Evolutionary conservation across 1,140 invertebrate species (phyloP).

Genomic region (Periplaneta americana): DNA sequence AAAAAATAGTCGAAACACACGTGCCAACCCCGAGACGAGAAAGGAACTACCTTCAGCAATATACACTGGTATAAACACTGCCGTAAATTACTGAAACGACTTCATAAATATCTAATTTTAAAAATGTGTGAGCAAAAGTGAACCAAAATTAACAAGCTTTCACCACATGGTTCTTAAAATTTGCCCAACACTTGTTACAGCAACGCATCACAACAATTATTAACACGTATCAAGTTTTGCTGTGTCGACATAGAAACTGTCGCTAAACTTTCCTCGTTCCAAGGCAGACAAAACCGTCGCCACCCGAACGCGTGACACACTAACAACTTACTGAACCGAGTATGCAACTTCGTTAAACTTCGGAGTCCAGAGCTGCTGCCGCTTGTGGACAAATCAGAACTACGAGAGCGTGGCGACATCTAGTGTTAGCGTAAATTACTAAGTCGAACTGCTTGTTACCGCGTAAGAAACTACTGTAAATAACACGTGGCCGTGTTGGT

Average conservation of each 20-base stretch:
- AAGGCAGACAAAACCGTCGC: no score
- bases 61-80: not conserved
- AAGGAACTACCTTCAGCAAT: no score
- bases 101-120: not conserved
- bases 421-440: not conserved
- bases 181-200: no score
- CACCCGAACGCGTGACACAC: not conserved
- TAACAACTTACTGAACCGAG: not conserved
- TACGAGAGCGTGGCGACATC: not conserved
- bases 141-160: not conserved
- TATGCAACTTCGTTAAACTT: not conserved
- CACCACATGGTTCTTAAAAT: no score
- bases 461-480: no score
- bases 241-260: not conserved
- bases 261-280: not conserved
- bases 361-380: not conserved
- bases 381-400: not conserved
- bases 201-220: not conserved
- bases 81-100: not conserved
- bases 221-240: not conserved
- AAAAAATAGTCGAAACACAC: not conserved
- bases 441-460: no score
- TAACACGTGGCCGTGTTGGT: no score
- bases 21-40: not conserved
- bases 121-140: not conserved